These are phyloP conservation scores for Scelioninae gen. 1 DNA, from an alignment of 2,888 invertebrate genomes.

Conservation along the genomic window DNA sequence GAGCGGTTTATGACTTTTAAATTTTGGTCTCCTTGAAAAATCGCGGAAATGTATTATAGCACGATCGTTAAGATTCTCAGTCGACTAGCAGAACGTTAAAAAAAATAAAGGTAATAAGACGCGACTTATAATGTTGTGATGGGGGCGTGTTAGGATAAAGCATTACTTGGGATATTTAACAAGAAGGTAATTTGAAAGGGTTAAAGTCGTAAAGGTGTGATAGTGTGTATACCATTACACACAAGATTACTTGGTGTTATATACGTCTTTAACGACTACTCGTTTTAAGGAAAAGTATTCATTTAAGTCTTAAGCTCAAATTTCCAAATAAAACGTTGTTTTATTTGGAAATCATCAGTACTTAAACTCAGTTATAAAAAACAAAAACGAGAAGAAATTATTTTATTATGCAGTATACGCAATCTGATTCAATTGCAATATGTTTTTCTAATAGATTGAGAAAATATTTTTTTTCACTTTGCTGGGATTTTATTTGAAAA, in stretches of 20 bases:
- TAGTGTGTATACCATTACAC: conserved; percentile 37
- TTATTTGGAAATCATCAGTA: conserved; percentile 49
- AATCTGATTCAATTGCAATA: conserved; percentile 18
- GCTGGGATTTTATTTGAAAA: too few species aligned
- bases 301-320: conserved; percentile 48
- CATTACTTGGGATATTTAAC: conserved; percentile 81
- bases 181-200: conserved; percentile 78
- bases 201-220: conserved; percentile 69
- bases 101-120: conserved; percentile 79
- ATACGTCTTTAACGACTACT: conserved; percentile 57
- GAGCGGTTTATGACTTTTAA: conserved; percentile 4
- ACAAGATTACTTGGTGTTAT: conserved; percentile 51
- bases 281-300: conserved; percentile 57
- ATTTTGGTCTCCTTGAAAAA: conserved; percentile 68
- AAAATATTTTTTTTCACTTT: neutral
- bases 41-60: conserved; percentile 68
- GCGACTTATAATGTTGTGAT: conserved; percentile 76
- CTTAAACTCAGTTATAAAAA: conserved; percentile 32
- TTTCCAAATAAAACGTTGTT: conserved; percentile 48
- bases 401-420: conserved; percentile 14
- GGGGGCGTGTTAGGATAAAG: conserved; percentile 81
- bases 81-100: conserved; percentile 50
- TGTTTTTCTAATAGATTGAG: neutral
- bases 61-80: conserved; percentile 75
- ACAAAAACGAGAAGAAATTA: conserved; percentile 20